Conservation (phyloP, 2,797 vertebrate genomes). For the Potorous gilbertii region DNA sequence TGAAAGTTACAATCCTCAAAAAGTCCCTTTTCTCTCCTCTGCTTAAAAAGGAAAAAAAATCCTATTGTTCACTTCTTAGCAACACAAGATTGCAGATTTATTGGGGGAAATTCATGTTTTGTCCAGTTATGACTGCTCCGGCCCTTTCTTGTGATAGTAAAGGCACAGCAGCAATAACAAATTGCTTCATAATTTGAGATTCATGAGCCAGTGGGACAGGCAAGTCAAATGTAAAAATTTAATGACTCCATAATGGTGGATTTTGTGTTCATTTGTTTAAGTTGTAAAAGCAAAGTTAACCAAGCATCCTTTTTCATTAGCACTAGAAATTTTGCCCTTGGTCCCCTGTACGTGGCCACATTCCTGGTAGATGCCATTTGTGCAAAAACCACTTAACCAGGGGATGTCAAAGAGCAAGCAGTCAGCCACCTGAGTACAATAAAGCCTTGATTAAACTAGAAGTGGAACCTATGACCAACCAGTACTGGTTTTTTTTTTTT, state of each 20-base stretch:
- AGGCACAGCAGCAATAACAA: neutral
- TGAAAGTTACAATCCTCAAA: neutral
- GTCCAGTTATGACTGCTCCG: neutral
- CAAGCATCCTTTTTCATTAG: neutral
- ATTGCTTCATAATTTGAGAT: neutral
- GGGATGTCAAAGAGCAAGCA: neutral
- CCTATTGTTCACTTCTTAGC: neutral
- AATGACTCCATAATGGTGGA: neutral
- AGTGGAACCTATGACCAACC: neutral
- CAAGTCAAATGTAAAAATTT: slow-evolving; percentile 6
- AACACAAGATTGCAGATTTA: neutral
- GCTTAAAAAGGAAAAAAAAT: neutral
- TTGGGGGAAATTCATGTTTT: neutral
- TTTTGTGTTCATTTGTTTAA: slow-evolving; percentile 3
- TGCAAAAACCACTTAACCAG: neutral
- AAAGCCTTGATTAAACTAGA: neutral
- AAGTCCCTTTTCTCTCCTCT: neutral
- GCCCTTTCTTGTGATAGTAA: neutral
- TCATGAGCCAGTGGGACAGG: neutral
- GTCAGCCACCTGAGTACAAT: neutral
- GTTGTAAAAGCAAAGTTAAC: neutral
- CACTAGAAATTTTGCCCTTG: neutral
- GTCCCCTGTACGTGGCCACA: neutral
- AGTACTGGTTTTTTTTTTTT: neutral
- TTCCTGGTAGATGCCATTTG: neutral